A percentile compares a stretch with the other conserved stretches of the same genome.
Evolutionary conservation across 2,888 invertebrate genomes (phyloP).

Genomic region (Muschampia plurimacula): DNA sequence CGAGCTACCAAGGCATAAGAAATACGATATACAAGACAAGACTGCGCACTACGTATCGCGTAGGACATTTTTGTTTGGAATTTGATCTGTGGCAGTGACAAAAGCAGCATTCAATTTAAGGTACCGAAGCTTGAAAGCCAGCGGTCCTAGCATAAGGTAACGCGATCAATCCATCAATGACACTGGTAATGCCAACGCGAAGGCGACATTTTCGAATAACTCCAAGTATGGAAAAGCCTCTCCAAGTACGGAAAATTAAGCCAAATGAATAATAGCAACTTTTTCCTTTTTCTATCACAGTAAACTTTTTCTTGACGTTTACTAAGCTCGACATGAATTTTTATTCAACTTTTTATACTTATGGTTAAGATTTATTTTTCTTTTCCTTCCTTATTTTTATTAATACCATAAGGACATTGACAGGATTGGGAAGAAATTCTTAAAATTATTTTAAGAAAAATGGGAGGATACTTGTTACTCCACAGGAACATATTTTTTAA

Average conservation of each 20-base stretch:
- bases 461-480: no score
- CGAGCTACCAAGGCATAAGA: no score
- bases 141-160: slow-evolving; percentile 19
- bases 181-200: slow-evolving; percentile 17
- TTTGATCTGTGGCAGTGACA: slow-evolving; percentile 3
- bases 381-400: no score
- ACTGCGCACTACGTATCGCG: no score
- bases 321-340: neutral
- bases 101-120: slow-evolving; percentile 11
- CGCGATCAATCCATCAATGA: slow-evolving; percentile 32
- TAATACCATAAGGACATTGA: no score
- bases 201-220: slow-evolving; percentile 20
- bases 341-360: neutral
- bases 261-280: neutral
- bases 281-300: neutral
- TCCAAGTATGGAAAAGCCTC: slow-evolving; percentile 9
- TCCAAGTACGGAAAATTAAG: slow-evolving; percentile 5
- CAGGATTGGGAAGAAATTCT: no score
- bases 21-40: no score
- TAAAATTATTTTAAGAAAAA: no score
- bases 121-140: slow-evolving; percentile 14
- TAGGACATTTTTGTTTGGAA: neutral
- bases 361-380: neutral
- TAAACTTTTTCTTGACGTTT: neutral
- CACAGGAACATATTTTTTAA: no score